Base-by-base conservation (phyloP, 1,140 invertebrate species). In the Polyergus mexicanus region DNA sequence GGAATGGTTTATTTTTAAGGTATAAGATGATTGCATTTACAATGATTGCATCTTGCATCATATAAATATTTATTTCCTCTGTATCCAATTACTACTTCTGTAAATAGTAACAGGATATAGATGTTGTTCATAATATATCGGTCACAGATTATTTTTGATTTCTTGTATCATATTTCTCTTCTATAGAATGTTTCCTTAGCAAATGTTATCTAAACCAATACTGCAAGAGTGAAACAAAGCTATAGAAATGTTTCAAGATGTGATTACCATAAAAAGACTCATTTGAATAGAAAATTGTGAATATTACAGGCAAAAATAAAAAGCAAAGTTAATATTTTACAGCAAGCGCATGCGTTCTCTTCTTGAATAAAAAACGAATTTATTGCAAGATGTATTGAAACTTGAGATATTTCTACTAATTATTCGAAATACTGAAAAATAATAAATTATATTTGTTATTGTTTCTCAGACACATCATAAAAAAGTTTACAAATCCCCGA, bases 401-500 rank as follows among this genome's bases (percentile, higher is more conserved):
- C 0, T 13, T 19, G 25, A 71, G 1, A 54, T 16, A 25, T 71
- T 32, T 54, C 5, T 19, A 47, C 22, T 35, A 19, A 66, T 60
- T 56, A 78, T 63, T 81, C 1, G 83, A 86, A 54, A 69, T 25
- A 51, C 69, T 71, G 19, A 60, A 38, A 86, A 62, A 28, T 1
- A 58, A 38, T 1, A 54, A 47, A 32, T 75, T 32, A 63, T 85
- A 41, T 83, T 7, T 58, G 8, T 71, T 88, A 35, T 90, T 92
- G 71, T 84, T 94, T 95, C 16, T 86, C 22, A 97, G 97, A 68
- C 96, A 76, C 94, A 96, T 88, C 97, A 98, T 93, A 94, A 94
- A 16, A 98, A 98, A 94, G 90, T 93, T 13, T 98, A 98, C 92
- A 93, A 96, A 8, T 96, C 95, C 91, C 96, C 96, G 5, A 95